Evolutionary conservation across 2,797 vertebrate species (phyloP).

Genomic region (Leuciscus waleckii): DNA sequence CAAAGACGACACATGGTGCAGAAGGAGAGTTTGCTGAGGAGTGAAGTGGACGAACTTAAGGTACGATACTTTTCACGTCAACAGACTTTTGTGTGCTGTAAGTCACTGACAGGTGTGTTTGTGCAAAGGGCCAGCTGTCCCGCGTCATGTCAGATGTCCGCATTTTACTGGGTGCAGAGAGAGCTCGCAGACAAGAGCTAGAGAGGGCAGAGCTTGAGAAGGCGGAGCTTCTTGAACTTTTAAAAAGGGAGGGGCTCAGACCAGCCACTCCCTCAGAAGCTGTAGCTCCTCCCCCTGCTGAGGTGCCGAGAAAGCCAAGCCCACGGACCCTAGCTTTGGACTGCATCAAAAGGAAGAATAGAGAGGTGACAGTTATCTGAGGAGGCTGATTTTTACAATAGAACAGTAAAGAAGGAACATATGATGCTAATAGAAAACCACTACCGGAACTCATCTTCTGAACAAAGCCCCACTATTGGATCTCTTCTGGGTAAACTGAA

Average conservation of each 20-base stretch:
- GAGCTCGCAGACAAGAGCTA: constrained; percentile 85
- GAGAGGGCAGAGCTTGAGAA: constrained; percentile 88
- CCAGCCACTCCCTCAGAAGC: constrained; percentile 60
- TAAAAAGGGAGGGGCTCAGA: constrained; percentile 78
- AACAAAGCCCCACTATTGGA: not conserved
- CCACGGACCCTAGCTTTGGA: constrained; percentile 79
- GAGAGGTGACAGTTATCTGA: constrained; percentile 84
- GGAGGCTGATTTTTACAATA: not conserved
- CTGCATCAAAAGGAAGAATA: constrained; percentile 84
- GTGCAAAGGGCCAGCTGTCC: constrained; percentile 84
- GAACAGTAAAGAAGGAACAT: not conserved
- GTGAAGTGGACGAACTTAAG: constrained; percentile 90
- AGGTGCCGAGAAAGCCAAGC: constrained; percentile 73
- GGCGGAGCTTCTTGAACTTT: constrained; percentile 83
- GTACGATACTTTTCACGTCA: constrained; percentile 65
- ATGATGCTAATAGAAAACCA: constrained; percentile 1
- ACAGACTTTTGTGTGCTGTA: not conserved
- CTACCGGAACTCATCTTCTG: not conserved
- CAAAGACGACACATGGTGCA: constrained; percentile 94
- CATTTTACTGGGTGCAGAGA: constrained; percentile 83
- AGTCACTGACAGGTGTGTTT: constrained; percentile 14
- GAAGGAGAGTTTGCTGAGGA: constrained; percentile 88
- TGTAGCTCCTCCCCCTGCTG: constrained; percentile 66
- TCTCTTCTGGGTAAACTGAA: not conserved
- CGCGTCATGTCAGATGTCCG: constrained; percentile 84